Base-by-base conservation (phyloP, 1,140 invertebrate species). In the Drosophila punjabiensis region DNA sequence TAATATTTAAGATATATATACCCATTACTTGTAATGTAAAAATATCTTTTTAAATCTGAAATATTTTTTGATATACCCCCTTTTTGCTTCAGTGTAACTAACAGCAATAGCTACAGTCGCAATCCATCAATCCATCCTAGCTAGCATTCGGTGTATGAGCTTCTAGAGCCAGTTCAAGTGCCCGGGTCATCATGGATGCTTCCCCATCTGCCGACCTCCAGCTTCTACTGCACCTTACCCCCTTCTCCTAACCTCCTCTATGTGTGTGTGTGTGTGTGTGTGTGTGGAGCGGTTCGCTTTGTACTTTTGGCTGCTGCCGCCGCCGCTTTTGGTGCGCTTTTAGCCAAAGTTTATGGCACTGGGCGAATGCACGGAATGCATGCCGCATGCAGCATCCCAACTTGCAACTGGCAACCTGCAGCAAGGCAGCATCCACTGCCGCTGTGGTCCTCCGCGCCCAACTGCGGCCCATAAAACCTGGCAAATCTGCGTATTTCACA, bases 401-500 rank as follows among this genome's bases (percentile, higher is more conserved):
- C 52, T 18, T 61, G 67, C 70, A 68, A 39, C 28, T 18, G 39
- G 47, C 67, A 74, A 60, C 67, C 45, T 61, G 68, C 47, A 37
- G 18, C 62, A 67, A 30, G 58, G 58, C 11, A 11, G 67, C 55
- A 20, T 35, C 60, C 33, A 77, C 64, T 78, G 68, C 67, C 64
- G 68, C 70, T 64, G 60, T 77, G 62, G 76, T 78, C 65, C 64
- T 70, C 67, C 67, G 65, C 47, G 37, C 65, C 64, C 45, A 53
- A 70, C 75, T 80, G 83, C 69, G 76, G 87, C 80, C 79, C 86
- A 90, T 90, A 90, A 90, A 90, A 90, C 82, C 76, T 70, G 58
- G 87, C 87, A 90, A 90, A 90, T 90, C 86, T 90, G 86, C 86
- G 86, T 90, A 90, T 91, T 90, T 90, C 86, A 90, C 86, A 90